These are phyloP conservation scores for Drosophila neoperkinsi DNA, from an alignment of 2,888 invertebrate genomes.

Conservation along the genomic window DNA sequence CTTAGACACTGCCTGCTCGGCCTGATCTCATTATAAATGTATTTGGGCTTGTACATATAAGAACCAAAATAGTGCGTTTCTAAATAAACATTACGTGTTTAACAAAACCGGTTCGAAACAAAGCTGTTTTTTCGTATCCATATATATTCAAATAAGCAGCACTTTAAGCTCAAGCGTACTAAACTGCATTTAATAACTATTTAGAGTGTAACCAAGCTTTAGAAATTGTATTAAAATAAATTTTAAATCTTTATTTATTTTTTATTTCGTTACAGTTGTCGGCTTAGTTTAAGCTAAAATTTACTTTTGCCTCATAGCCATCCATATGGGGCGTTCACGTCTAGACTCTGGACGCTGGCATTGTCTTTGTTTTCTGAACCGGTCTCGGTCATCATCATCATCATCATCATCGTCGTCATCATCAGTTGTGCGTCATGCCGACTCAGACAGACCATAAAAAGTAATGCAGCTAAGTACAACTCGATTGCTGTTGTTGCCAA, in stretches of 20 bases:
- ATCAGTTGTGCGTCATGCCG: constrained; percentile 59
- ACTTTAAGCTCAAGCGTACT: neutral
- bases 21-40: constrained; percentile 7
- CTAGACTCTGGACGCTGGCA: constrained; percentile 59
- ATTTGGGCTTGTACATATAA: neutral
- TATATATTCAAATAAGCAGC: constrained; percentile 1
- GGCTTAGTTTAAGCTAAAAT: constrained; percentile 21
- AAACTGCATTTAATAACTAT: neutral
- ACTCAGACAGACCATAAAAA: constrained; percentile 69
- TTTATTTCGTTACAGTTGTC: neutral
- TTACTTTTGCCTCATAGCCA: constrained; percentile 39
- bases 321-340: constrained; percentile 56
- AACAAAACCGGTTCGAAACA: constrained; percentile 23
- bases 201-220: neutral
- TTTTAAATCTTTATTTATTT: neutral
- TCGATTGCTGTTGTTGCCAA: constrained; percentile 27
- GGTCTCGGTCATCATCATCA: constrained; percentile 26
- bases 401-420: constrained; percentile 1
- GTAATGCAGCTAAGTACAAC: constrained; percentile 55
- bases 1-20: neutral
- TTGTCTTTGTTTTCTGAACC: constrained; percentile 69
- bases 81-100: neutral
- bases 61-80: constrained; percentile 4
- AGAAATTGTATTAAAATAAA: neutral
- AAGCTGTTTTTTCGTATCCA: constrained; percentile 3